Conservation (phyloP, 2,888 invertebrate species). For the Zygothrica quintamaculata region DNA sequence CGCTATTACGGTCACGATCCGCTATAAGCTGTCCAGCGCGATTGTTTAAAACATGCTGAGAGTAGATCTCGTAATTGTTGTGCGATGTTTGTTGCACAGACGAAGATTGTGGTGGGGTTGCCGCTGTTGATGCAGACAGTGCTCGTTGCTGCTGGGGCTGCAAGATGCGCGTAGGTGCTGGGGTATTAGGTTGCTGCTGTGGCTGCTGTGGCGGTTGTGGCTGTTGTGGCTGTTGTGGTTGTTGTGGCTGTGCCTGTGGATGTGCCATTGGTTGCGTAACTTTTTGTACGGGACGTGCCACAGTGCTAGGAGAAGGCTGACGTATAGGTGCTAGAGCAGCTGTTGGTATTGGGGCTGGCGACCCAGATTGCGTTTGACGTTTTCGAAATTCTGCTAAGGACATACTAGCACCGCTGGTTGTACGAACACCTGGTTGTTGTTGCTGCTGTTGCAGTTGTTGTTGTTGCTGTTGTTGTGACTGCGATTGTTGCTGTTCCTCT, state of each 20-base stretch:
- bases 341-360: slow-evolving; percentile 35
- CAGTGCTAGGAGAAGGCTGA: slow-evolving; percentile 36
- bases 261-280: slow-evolving; percentile 33
- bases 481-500: slow-evolving; percentile 74
- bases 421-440: slow-evolving; percentile 68
- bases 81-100: slow-evolving; percentile 83
- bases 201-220: slow-evolving; percentile 23
- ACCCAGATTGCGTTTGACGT: slow-evolving; percentile 64
- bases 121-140: no score
- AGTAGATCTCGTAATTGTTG: slow-evolving; percentile 84
- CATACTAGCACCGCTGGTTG: slow-evolving; percentile 81
- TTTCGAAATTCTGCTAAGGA: slow-evolving; percentile 82
- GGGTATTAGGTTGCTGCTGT: slow-evolving; percentile 15
- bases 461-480: slow-evolving; percentile 37
- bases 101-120: slow-evolving; percentile 77
- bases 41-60: slow-evolving; percentile 84
- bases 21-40: slow-evolving; percentile 80
- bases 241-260: slow-evolving; percentile 9
- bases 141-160: slow-evolving; percentile 65
- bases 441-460: no score
- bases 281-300: slow-evolving; percentile 65
- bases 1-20: slow-evolving; percentile 86
- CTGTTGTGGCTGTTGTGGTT: slow-evolving; percentile 25
- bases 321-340: slow-evolving; percentile 46
- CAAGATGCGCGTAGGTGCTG: slow-evolving; percentile 49